Evolutionary conservation across 2,797 vertebrate species (phyloP).

Genomic region (Hydrophis major): DNA sequence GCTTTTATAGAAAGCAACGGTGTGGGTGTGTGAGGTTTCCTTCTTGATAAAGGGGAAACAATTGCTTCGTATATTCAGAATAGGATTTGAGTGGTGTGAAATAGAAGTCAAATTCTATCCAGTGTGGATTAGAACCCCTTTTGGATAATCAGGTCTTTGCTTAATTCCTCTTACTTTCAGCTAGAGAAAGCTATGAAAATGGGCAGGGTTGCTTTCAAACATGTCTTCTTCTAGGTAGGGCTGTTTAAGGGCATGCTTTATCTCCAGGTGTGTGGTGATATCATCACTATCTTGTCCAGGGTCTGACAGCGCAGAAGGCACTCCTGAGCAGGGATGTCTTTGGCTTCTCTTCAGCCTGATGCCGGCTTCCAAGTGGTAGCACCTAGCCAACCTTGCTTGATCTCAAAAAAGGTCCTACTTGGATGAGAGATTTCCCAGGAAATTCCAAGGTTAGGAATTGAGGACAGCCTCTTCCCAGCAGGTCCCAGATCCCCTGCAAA

Average conservation of each 20-base stretch:
- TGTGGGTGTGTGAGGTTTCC: background rate
- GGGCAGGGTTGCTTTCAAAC: background rate
- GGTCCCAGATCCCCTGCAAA: background rate
- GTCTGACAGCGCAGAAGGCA: background rate
- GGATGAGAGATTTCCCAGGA: background rate
- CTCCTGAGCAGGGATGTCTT: background rate
- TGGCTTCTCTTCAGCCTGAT: background rate
- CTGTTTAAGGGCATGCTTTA: background rate
- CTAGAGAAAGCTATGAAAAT: background rate
- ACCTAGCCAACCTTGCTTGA: background rate
- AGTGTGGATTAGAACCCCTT: background rate
- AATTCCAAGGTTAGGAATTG: background rate
- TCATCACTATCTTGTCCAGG: background rate
- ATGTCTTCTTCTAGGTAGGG: background rate
- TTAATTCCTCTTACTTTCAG: no score
- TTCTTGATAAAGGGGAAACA: no score
- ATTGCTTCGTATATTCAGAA: background rate
- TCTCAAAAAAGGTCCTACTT: background rate
- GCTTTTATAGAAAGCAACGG: background rate
- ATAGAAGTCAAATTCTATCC: background rate
- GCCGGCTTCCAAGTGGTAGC: background rate
- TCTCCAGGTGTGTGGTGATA: background rate
- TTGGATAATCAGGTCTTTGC: background rate
- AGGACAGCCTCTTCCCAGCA: background rate
- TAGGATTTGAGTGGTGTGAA: background rate